Base-by-base conservation (phyloP, 1,140 invertebrate genomes). In the Aphaenogaster rudis region DNA sequence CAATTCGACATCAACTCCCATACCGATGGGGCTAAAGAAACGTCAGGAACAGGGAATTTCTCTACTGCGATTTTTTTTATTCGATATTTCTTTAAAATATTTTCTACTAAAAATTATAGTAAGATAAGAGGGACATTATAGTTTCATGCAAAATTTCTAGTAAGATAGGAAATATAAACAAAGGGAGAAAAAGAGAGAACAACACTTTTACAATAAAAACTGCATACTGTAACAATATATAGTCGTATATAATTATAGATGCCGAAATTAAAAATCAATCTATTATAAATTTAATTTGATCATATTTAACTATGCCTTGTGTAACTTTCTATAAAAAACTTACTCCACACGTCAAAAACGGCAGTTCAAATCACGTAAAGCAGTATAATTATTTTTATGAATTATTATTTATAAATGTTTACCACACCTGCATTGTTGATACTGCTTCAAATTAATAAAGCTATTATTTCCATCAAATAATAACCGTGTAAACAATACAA, bases 391-490 rank as follows among this genome's bases (percentile, higher is more conserved):
- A 61, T 33, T 61, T 61, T 33, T 33, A 61, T 15, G 5, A 66
- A 39, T 28, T 66, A 45, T 6, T 7, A 69, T 15, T 45, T n/a
- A 0, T 15, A 48, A 48, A 42, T 54, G 21, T 77, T 77, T 77
- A 28, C 13, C n/a, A 11, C 1, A 15, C 17, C 9, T 15, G 2
- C 15, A 61, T 28, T 59, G 11, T 39, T 9, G 7, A 42, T 7
- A 50, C 13, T 9, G 45, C 0, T 3, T 9, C 61, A 36, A 66
- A 50, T 64, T 79, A 64, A 79, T 66, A 50, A 52, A 67, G n/a
- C n/a, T 66, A 66, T 79, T 66, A 39, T n/a, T 39, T 48, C 11
- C 42, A 28, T 15, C 11, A 48, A 42, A 52, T 39, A 79, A 67
- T 45, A 42, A 15, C 42, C 8, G 11, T 1, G 13, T 67, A 66